Percentiles rank a stretch among this genome's conserved stretches.
phyloP scores from a whole-genome alignment of 2,888 invertebrate species.

The Pristionchus maxplancki region DNA sequence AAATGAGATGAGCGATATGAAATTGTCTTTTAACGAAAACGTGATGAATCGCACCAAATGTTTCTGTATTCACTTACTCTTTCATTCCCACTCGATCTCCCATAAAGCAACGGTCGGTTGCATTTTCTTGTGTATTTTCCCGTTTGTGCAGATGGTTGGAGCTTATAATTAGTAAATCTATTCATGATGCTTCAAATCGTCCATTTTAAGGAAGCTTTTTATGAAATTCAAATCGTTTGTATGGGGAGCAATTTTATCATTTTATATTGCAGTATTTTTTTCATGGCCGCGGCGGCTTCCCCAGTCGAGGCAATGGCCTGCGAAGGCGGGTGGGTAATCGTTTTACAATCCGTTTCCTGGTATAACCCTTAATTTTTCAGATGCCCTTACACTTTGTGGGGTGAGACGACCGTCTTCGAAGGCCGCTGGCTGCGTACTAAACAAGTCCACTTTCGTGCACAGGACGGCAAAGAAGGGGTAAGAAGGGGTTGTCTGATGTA shows the following conservation, averaged over 20 bases:
- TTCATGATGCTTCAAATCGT: too few species aligned
- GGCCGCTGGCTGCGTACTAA: slow-evolving; percentile 66
- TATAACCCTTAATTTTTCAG: background rate
- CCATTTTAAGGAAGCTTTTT: too few species aligned
- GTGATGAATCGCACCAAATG: too few species aligned
- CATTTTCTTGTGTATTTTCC: background rate
- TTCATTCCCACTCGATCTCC: slow-evolving; percentile 5
- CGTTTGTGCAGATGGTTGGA: background rate
- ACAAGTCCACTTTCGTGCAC: slow-evolving; percentile 57
- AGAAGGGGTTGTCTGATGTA: too few species aligned
- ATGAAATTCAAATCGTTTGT: too few species aligned
- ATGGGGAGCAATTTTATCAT: background rate
- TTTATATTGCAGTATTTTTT: background rate
- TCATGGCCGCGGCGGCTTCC: background rate
- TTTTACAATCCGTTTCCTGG: too few species aligned
- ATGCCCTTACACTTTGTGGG: slow-evolving; percentile 61
- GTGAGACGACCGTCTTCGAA: slow-evolving; percentile 60
- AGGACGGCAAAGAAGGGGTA: slow-evolving; percentile 16
- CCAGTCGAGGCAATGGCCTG: background rate
- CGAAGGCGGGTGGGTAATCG: background rate
- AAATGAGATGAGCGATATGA: too few species aligned
- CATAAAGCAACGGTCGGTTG: background rate
- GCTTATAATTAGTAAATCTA: too few species aligned
- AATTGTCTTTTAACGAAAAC: too few species aligned
- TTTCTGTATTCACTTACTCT: background rate